Percentiles rank a stretch among this genome's conserved stretches.
Conservation (phyloP, 2,888 invertebrate species). For the Metacarcinus magister region DNA sequence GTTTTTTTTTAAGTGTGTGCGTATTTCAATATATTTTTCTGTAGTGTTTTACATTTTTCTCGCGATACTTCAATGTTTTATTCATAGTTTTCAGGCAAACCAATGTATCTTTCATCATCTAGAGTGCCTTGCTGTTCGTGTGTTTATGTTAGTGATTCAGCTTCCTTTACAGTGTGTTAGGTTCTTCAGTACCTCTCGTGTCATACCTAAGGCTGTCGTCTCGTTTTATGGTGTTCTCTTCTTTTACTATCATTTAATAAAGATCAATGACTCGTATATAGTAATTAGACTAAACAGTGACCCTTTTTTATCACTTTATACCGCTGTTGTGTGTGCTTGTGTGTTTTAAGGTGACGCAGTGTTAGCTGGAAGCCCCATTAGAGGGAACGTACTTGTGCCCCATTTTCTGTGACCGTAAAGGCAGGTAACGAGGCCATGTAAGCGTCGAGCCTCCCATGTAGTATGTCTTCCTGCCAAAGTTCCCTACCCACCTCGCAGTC, state of each 20-base stretch:
- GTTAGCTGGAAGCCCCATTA: background rate
- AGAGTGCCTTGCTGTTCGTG: background rate
- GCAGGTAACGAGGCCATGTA: conserved; percentile 15
- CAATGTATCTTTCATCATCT: no score
- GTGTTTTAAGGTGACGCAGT: background rate
- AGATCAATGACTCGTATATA: background rate
- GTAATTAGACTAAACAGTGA: background rate
- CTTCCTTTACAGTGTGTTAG: background rate
- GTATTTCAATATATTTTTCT: background rate
- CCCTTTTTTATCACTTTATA: background rate
- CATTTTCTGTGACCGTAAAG: conserved; percentile 26
- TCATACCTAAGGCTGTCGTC: background rate
- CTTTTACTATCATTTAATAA: background rate
- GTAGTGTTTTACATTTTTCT: background rate
- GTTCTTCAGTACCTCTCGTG: background rate
- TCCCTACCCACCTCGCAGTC: background rate
- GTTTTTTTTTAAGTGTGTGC: background rate
- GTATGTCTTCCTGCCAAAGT: background rate
- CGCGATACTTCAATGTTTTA: no score
- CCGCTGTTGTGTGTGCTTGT: background rate
- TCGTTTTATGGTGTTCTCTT: background rate
- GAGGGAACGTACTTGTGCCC: background rate
- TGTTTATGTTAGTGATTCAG: background rate
- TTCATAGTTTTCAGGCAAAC: no score
- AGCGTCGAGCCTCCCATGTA: background rate